Base-by-base conservation (phyloP, 2,888 invertebrate genomes). In the Dryadula phaetusa region DNA sequence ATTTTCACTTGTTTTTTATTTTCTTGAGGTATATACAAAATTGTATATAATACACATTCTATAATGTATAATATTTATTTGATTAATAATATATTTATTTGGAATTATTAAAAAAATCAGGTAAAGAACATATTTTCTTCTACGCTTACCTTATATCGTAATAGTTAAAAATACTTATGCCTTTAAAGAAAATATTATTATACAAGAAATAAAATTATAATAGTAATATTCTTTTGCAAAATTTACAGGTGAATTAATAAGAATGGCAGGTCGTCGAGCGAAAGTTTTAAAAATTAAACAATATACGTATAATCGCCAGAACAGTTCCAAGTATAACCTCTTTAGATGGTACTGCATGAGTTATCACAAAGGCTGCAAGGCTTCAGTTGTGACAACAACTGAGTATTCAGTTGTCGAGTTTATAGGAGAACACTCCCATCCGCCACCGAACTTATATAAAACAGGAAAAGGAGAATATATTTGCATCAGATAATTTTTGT, bases 351-450 rank as follows among this genome's bases (percentile, higher is more conserved):
- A 78, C 69, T 80, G 79, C 60, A 56, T 73, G 5, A 66, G 62
- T 25, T 78, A 80, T 69, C 79, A 78, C 67, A 64, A 67, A 0
- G 76, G 77, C 3, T 80, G 80, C 64, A 73, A 53, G 47, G 77
- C 72, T 0, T 54, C 65, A 0, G 65, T 79, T 0, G 34, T 72
- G 46, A 78, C 77, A 12, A 70, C 69, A 0, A 25, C 47, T 1
- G 66, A 68, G 1, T 40, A 72, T 12, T 5, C 10, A 0, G 72
- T 74, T 0, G 14, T 69, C 20, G 46, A 60, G 12, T 20, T 25
- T 7, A 20, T 14, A 2, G 74, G 74, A 3, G 52, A 69, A 5
- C 77, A 79, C 25, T 42, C 25, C 0, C 79, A 79, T 58, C 20
- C 62, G 2, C 65, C 69, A 6, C 70, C 74, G 6, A 40, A 62